These are phyloP conservation scores for Tyria jacobaeae DNA, from an alignment of 2,888 invertebrate genomes.

Conservation along the genomic window DNA sequence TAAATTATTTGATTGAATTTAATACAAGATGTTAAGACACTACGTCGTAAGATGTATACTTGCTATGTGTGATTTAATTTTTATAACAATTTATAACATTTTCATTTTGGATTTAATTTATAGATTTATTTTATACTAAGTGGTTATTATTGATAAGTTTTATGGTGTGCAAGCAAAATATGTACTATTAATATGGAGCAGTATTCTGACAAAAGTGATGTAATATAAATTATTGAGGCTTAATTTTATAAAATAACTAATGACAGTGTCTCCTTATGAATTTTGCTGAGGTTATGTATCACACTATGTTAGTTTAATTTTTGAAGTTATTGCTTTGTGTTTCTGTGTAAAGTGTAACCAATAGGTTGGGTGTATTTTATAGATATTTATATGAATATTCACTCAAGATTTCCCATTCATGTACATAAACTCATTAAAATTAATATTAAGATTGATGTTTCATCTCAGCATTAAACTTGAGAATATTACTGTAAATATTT, in stretches of 20 bases:
- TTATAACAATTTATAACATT: constrained; percentile 66
- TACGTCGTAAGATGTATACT: constrained; percentile 65
- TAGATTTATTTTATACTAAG: constrained; percentile 60
- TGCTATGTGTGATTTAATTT: constrained; percentile 76
- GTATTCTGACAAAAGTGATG: constrained; percentile 76
- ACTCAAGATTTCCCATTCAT: constrained; percentile 63
- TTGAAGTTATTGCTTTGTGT: constrained; percentile 41
- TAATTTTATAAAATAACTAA: constrained; percentile 56
- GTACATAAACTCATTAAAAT: constrained; percentile 65
- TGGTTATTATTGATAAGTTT: constrained; percentile 62
- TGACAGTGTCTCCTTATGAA: constrained; percentile 48
- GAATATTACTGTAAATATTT: constrained; percentile 73
- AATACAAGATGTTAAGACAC: constrained; percentile 72
- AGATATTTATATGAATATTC: constrained; percentile 65
- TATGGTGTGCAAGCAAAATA: constrained; percentile 60
- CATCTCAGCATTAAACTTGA: constrained; percentile 56
- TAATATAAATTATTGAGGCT: constrained; percentile 76
- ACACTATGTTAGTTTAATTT: constrained; percentile 36
- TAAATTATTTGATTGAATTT: constrained; percentile 83
- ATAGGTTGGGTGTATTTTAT: constrained; percentile 70
- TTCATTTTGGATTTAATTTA: constrained; percentile 65
- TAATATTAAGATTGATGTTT: constrained; percentile 64
- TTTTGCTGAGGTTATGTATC: constrained; percentile 34
- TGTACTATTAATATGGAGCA: constrained; percentile 62
- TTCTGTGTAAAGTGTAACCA: constrained; percentile 60